phyloP scores from a whole-genome alignment of 2,888 invertebrate species.

The Chrysolina haemoptera region DNA sequence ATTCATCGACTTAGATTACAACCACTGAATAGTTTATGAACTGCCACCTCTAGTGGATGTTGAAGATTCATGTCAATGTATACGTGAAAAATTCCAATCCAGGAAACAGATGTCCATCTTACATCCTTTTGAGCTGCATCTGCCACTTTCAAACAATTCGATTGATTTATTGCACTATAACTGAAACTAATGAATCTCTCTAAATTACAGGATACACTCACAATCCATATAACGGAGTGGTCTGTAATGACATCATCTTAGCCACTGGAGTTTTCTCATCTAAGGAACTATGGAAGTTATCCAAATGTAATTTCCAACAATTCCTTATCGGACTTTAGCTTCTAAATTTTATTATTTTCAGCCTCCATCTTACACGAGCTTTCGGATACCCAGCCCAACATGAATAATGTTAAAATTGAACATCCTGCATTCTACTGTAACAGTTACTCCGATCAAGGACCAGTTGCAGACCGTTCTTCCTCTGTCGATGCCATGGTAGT shows the following conservation, averaged over 20 bases:
- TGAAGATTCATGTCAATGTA: neutral
- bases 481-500: conserved; percentile 78
- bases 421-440: conserved; percentile 87
- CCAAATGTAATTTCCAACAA: conserved; percentile 76
- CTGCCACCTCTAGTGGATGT: neutral
- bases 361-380: conserved; percentile 96
- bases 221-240: conserved; percentile 98
- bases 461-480: conserved; percentile 70
- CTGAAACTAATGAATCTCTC: conserved; percentile 29
- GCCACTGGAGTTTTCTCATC: conserved; percentile 99
- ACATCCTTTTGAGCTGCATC: neutral
- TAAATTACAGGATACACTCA: conserved; percentile 82
- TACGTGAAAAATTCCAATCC: neutral
- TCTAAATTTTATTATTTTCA: conserved; percentile 67
- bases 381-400: conserved; percentile 78
- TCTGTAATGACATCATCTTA: conserved; percentile 99
- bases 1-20: too few species aligned
- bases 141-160: neutral
- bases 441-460: conserved; percentile 82
- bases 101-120: too few species aligned
- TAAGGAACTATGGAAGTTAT: conserved; percentile 98
- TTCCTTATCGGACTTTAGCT: conserved; percentile 28
- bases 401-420: conserved; percentile 86
- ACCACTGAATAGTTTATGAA: too few species aligned
- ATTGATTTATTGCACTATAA: conserved; percentile 1